Percentiles rank a stretch among this genome's conserved stretches.
Evolutionary conservation across 2,797 vertebrate genomes (phyloP).

Genomic region (Erethizon dorsatum): DNA sequence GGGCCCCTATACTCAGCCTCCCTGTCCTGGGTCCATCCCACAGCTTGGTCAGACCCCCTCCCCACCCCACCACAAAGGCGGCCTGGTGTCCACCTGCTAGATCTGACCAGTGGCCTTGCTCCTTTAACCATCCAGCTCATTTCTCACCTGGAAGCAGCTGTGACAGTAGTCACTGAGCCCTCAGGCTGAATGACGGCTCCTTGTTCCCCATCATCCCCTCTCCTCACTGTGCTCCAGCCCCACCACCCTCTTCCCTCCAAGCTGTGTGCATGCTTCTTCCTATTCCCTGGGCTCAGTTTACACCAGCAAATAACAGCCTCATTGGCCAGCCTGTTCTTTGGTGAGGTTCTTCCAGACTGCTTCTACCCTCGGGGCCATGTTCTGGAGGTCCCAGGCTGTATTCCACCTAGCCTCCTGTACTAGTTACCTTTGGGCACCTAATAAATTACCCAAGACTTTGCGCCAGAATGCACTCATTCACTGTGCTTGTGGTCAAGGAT

Average conservation of each 20-base stretch:
- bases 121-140: background rate
- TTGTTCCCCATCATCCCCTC: background rate
- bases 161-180: background rate
- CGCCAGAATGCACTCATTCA: background rate
- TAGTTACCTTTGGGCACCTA: too few relatives aligned
- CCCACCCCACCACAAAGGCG: too few relatives aligned
- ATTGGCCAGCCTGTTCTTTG: background rate
- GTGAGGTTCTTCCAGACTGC: background rate
- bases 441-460: background rate
- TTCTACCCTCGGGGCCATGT: background rate
- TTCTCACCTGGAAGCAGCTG: background rate
- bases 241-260: background rate
- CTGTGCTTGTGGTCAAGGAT: background rate
- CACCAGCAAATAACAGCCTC: background rate
- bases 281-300: background rate
- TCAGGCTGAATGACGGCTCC: background rate
- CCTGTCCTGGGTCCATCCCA: background rate
- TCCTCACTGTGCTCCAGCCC: background rate
- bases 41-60: background rate
- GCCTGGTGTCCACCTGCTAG: background rate
- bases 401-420: background rate
- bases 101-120: background rate
- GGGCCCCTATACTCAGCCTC: background rate
- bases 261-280: background rate
- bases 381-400: fast-evolving